Conservation (phyloP, 2,888 invertebrate genomes). For the Frankliniella intonsa region DNA sequence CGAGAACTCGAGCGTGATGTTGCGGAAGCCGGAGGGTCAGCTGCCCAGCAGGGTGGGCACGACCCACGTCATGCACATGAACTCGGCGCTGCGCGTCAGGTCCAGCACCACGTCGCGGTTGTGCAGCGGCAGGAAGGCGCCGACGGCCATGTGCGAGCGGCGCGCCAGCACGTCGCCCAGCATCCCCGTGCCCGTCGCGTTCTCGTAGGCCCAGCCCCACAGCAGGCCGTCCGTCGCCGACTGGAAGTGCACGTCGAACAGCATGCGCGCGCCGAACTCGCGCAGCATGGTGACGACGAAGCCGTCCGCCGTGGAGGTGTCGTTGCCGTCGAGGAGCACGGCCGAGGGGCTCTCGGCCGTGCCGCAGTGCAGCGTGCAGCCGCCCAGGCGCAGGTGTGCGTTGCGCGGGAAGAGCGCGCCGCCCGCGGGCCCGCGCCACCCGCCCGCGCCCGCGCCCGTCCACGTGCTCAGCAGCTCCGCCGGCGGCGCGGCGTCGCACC, state of each 20-base stretch:
- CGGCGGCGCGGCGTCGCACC: not conserved
- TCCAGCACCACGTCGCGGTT: not conserved
- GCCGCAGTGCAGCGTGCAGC: not conserved
- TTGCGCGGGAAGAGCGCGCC: not conserved
- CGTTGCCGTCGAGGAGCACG: not conserved
- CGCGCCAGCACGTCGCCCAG: not conserved
- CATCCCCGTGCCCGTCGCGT: not conserved
- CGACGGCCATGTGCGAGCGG: not conserved
- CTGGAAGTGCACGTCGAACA: not conserved
- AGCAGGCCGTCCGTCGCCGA: not conserved
- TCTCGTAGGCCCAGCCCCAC: not conserved
- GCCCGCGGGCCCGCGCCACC: not conserved
- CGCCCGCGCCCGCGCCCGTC: not conserved
- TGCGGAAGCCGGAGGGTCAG: conserved; percentile 2
- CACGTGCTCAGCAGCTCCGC: not conserved
- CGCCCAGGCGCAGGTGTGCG: not conserved
- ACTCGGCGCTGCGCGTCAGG: not conserved
- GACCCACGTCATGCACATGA: not conserved
- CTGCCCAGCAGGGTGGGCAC: not conserved
- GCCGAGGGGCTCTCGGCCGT: not conserved
- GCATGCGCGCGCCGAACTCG: not conserved
- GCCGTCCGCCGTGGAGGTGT: not conserved
- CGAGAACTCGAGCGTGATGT: not conserved
- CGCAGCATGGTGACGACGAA: not conserved
- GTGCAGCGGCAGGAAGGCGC: not conserved